Conservation (phyloP, 2,888 invertebrate species). For the Cheilosia impressa region DNA sequence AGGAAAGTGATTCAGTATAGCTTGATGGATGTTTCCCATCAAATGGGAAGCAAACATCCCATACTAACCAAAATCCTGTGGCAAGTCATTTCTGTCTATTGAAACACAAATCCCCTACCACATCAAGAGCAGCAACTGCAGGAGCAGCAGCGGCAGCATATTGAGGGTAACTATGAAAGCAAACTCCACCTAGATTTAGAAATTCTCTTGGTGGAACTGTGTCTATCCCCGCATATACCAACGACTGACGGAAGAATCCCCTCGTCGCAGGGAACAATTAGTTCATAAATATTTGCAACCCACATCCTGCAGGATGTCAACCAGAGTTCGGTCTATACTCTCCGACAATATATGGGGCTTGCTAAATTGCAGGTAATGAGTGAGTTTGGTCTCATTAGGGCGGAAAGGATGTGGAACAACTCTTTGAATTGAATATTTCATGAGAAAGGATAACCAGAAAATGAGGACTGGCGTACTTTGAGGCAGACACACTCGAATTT, state of each 20-base stretch:
- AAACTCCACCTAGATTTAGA: constrained; percentile 6
- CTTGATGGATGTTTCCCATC: neutral
- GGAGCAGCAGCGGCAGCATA: neutral
- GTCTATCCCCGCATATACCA: neutral
- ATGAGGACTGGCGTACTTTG: neutral
- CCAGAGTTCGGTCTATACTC: constrained; percentile 19
- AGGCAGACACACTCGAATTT: neutral
- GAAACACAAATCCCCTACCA: neutral
- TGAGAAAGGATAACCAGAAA: constrained; percentile 1
- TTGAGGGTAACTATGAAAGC: constrained; percentile 23
- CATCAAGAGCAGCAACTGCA: neutral
- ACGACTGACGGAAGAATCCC: neutral
- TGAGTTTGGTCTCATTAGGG: constrained; percentile 42
- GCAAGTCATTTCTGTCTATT: neutral
- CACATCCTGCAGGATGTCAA: constrained; percentile 16
- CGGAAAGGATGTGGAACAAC: constrained; percentile 34
- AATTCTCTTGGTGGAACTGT: constrained; percentile 11
- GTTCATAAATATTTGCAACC: constrained; percentile 40
- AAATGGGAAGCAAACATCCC: neutral
- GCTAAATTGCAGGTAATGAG: constrained; percentile 38
- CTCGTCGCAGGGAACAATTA: constrained; percentile 15
- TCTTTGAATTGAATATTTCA: constrained; percentile 38
- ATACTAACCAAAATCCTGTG: constrained; percentile 17
- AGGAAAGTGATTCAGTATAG: neutral
- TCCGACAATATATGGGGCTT: neutral